Evolutionary conservation across 1,140 invertebrate genomes (phyloP).

Genomic region (Latrodectus geometricus): DNA sequence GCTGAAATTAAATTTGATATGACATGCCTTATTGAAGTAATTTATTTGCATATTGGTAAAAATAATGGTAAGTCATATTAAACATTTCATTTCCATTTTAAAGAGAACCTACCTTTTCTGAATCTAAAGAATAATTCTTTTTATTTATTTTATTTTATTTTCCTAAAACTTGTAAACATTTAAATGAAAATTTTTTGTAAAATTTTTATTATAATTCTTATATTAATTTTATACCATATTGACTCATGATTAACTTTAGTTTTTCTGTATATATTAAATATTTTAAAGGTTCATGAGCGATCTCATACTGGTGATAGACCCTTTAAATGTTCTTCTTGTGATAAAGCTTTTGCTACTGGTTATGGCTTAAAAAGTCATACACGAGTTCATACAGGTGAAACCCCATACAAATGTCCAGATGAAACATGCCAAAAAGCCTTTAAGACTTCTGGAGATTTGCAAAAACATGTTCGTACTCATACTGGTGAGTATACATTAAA

Average conservation of each 20-base stretch:
- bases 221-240: conserved; percentile 22
- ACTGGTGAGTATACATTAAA: conserved; percentile 72
- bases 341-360: conserved; percentile 78
- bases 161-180: background rate
- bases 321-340: conserved; percentile 71
- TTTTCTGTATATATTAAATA: background rate
- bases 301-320: conserved; percentile 67
- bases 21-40: too few relatives aligned
- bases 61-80: too few relatives aligned
- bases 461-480: conserved; percentile 79
- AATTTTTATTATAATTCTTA: conserved; percentile 5
- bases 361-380: conserved; percentile 78
- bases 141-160: background rate
- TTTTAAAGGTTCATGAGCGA: conserved; percentile 75
- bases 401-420: conserved; percentile 76
- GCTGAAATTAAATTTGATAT: too few relatives aligned
- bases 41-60: too few relatives aligned
- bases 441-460: conserved; percentile 79
- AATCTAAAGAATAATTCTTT: too few relatives aligned
- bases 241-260: conserved; percentile 65
- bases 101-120: too few relatives aligned
- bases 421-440: conserved; percentile 74
- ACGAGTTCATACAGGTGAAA: conserved; percentile 79
- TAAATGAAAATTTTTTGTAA: background rate
- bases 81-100: too few relatives aligned